A percentile compares a stretch with the other conserved stretches of the same genome.
phyloP scores from a whole-genome alignment of 2,113 vertebrate species.

The Gopherus evgoodei region DNA sequence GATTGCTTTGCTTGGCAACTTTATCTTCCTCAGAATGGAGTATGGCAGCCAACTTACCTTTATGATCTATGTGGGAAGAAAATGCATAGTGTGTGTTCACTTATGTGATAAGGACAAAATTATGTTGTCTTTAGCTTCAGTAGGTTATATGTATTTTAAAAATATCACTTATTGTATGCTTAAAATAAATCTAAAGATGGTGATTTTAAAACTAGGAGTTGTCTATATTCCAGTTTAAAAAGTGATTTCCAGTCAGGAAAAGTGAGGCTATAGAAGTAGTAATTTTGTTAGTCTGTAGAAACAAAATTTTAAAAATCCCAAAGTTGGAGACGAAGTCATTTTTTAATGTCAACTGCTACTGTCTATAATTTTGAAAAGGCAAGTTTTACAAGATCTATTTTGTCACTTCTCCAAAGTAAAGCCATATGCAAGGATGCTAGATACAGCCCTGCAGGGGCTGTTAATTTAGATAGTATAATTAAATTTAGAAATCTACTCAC shows the following conservation, averaged over 20 bases:
- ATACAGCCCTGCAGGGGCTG: neutral
- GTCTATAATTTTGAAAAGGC: neutral
- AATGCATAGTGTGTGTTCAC: neutral
- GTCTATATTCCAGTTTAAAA: neutral
- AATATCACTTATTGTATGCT: neutral
- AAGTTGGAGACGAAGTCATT: neutral
- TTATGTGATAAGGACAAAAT: neutral
- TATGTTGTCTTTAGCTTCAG: accelerated
- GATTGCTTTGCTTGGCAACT: neutral
- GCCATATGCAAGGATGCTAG: neutral
- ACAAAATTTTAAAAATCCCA: neutral
- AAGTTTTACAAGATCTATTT: neutral
- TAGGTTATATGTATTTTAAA: neutral
- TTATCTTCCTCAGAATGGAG: neutral
- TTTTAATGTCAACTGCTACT: neutral
- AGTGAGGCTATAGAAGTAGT: neutral
- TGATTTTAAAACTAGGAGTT: neutral
- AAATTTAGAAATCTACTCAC: neutral
- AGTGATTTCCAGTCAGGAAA: neutral
- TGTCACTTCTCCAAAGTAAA: neutral
- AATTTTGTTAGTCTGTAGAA: neutral
- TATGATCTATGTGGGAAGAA: neutral
- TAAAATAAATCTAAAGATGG: neutral
- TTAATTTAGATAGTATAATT: neutral
- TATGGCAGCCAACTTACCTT: neutral